Evolutionary conservation across 2,797 vertebrate species (phyloP).

Genomic region (Botia kubotai): DNA sequence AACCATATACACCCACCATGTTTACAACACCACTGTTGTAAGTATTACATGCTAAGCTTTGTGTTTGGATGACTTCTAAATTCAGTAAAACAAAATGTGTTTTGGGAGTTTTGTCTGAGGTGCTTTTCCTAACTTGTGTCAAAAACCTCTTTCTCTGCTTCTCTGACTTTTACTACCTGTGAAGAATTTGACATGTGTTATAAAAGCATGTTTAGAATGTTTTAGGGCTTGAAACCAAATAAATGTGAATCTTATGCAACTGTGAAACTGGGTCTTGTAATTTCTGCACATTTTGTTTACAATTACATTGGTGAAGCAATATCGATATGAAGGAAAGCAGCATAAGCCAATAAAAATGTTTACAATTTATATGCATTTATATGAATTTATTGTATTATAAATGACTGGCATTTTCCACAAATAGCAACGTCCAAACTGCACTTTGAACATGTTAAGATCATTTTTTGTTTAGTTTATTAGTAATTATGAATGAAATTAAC

Average conservation of each 20-base stretch:
- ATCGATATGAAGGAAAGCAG: not conserved
- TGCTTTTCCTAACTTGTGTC: slow-evolving; percentile 66
- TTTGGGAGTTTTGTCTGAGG: slow-evolving; percentile 40
- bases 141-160: slow-evolving; percentile 79
- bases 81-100: not conserved
- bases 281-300: not conserved
- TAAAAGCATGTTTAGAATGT: slow-evolving; percentile 98
- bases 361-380: too few relatives aligned
- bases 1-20: not conserved
- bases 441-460: too few relatives aligned
- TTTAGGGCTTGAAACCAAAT: slow-evolving; percentile 98
- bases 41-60: not conserved
- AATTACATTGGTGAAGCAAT: not conserved
- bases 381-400: too few relatives aligned
- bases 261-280: slow-evolving; percentile 47
- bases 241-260: slow-evolving; percentile 98
- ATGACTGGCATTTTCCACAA: too few relatives aligned
- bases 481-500: too few relatives aligned
- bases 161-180: slow-evolving; percentile 97
- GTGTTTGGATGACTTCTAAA: not conserved
- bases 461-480: too few relatives aligned
- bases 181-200: slow-evolving; percentile 96
- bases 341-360: too few relatives aligned
- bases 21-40: not conserved
- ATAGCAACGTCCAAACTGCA: too few relatives aligned